Evolutionary conservation across 2,888 invertebrate species (phyloP).

Genomic region (Clistopyga incitator): DNA sequence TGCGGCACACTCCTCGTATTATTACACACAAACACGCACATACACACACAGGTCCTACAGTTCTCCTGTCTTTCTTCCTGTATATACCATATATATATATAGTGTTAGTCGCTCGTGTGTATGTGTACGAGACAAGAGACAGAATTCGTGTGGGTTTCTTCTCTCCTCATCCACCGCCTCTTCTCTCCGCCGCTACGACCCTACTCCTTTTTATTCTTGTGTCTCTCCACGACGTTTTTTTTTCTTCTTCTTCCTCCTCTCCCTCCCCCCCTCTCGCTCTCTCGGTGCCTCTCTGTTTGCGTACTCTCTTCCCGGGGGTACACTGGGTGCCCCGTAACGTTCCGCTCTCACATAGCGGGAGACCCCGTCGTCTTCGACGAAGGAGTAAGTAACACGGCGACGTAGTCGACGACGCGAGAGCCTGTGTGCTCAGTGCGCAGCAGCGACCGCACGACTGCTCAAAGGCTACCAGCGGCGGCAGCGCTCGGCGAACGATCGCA

Average conservation of each 20-base stretch:
- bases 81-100: conserved; percentile 37
- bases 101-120: conserved; percentile 23
- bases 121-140: conserved; percentile 28
- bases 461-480: conserved; percentile 62
- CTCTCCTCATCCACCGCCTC: conserved; percentile 9
- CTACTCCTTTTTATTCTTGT: conserved; percentile 12
- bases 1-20: neutral
- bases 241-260: conserved; percentile 36
- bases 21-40: neutral
- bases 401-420: conserved; percentile 55
- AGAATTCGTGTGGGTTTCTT: conserved; percentile 20
- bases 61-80: conserved; percentile 20
- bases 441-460: conserved; percentile 64
- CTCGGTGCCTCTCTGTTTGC: conserved; percentile 22
- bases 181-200: neutral
- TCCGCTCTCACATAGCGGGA: conserved; percentile 76
- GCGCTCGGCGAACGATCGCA: conserved; percentile 67
- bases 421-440: conserved; percentile 66
- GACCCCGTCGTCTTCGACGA: conserved; percentile 69
- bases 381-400: conserved; percentile 47
- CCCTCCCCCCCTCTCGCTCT: conserved; percentile 24
- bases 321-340: conserved; percentile 73
- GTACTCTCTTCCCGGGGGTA: conserved; percentile 58
- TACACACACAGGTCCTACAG: conserved; percentile 15
- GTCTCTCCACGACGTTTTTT: conserved; percentile 45